Base-by-base conservation (phyloP, 1,140 invertebrate genomes). In the Octopus sinensis region DNA sequence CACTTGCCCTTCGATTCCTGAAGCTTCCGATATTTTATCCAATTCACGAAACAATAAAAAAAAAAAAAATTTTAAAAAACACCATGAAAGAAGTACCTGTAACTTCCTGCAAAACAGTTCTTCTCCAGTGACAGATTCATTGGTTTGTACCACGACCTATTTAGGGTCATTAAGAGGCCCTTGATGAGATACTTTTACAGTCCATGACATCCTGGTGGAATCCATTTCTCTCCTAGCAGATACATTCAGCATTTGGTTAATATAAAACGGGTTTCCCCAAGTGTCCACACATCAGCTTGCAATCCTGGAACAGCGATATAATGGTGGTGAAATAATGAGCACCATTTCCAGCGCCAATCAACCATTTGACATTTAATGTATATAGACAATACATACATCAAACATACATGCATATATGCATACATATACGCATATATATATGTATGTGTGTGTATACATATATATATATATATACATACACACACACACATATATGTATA, bases 381-480 rank as follows among this genome's bases (percentile, higher is more conserved):
- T 54, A 78, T 13, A 51, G n/a, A 71, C 30, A 78, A 56, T 30
- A 53, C 53, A n/a, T 51, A 68, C 23, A 76, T 62, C 52, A 78
- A 75, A 13, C 80, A 53, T 53, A 78, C 76, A 81, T 76, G 73
- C 30, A 53, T 52, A 43, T 76, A 73, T 76, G 13, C 80, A 78
- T 79, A 52, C 23, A 62, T 79, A 53, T 82, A 54, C 75, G 43
- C 43, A 80, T 80, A 53, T 68, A 79, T 82, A 62, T 62, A 62
- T 62, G 17, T 79, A 9, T 9, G 54, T 53, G 30, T 79, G 12
- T 79, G n/a, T 80, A 10, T 80, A 80, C 75, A 54, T 54, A 43
- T 79, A 79, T 80, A 23, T 82, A 54, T 82, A 30, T 52, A 53
- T 76, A 17, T 80, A 80, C 6, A 82, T 79, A 56, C 62, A 79